phyloP scores from a whole-genome alignment of 2,797 vertebrate species.

The Synaphobranchus kaupii region DNA sequence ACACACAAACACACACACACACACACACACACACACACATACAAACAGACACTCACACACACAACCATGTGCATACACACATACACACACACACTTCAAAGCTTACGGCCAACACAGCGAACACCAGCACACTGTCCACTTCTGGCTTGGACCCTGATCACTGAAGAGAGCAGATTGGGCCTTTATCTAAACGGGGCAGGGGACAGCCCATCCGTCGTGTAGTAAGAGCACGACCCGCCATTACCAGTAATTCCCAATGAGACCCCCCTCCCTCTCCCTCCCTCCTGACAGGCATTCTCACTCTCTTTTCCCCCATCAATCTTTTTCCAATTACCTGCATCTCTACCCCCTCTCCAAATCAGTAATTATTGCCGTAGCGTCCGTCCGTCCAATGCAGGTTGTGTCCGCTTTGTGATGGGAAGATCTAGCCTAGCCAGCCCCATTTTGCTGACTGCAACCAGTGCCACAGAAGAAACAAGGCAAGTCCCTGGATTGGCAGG shows the following conservation, averaged over 20 bases:
- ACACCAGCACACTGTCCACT: neutral
- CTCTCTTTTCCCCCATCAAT: conserved; percentile 70
- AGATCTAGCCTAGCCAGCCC: conserved; percentile 61
- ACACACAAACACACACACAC: no score
- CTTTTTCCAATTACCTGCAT: conserved; percentile 84
- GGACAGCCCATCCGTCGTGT: neutral
- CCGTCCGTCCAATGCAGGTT: conserved; percentile 70
- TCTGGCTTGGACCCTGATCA: neutral
- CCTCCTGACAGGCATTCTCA: conserved; percentile 64
- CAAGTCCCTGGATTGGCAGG: no score
- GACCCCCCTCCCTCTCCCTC: conserved; percentile 42
- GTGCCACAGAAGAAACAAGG: no score
- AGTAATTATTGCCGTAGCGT: conserved; percentile 82
- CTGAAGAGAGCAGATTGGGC: neutral
- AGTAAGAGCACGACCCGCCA: conserved; percentile 48
- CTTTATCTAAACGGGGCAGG: neutral
- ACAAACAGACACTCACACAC: no score
- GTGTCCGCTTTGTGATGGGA: conserved; percentile 73
- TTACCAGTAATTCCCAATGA: conserved; percentile 75
- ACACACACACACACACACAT: no score
- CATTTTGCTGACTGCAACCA: neutral
- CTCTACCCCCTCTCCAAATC: conserved; percentile 69
- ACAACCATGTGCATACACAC: no score
- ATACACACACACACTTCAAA: no score
- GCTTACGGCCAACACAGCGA: no score